phyloP scores from a whole-genome alignment of 2,888 invertebrate genomes.

The Chirona hameri region DNA sequence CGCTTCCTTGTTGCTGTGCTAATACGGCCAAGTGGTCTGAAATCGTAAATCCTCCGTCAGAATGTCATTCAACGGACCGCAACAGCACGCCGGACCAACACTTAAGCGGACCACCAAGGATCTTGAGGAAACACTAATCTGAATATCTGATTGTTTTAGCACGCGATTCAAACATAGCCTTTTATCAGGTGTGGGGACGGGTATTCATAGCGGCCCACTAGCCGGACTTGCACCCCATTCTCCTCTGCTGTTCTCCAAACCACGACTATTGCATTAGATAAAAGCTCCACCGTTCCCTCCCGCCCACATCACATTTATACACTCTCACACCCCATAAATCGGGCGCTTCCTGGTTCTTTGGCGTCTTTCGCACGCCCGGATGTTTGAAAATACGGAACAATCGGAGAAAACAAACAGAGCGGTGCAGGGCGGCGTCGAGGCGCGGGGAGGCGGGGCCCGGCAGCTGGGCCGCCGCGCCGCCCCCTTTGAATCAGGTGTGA shows the following conservation, averaged over 20 bases:
- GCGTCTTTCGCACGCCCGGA: not conserved
- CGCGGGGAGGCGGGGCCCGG: not conserved
- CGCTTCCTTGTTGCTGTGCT: too few species aligned
- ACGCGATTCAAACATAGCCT: not conserved
- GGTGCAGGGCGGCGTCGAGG: not conserved
- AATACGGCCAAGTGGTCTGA: too few species aligned
- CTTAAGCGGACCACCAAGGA: not conserved
- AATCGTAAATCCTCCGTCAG: not conserved
- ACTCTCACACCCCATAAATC: too few species aligned
- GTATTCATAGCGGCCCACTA: too few species aligned
- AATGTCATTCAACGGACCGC: not conserved
- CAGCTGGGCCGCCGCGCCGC: not conserved
- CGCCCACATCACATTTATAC: too few species aligned
- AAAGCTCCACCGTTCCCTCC: too few species aligned
- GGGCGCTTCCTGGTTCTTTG: too few species aligned
- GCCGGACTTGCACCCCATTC: too few species aligned
- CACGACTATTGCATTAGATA: too few species aligned
- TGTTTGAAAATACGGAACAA: slow-evolving; percentile 28
- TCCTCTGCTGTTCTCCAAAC: too few species aligned
- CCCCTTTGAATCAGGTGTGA: slow-evolving; percentile 26
- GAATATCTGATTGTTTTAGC: not conserved
- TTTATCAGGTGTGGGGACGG: too few species aligned
- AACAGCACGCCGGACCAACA: not conserved
- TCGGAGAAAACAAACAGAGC: slow-evolving; percentile 8
- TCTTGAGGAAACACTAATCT: not conserved